Conservation (phyloP, 2,113 vertebrate species). For the Tenrec ecaudatus region DNA sequence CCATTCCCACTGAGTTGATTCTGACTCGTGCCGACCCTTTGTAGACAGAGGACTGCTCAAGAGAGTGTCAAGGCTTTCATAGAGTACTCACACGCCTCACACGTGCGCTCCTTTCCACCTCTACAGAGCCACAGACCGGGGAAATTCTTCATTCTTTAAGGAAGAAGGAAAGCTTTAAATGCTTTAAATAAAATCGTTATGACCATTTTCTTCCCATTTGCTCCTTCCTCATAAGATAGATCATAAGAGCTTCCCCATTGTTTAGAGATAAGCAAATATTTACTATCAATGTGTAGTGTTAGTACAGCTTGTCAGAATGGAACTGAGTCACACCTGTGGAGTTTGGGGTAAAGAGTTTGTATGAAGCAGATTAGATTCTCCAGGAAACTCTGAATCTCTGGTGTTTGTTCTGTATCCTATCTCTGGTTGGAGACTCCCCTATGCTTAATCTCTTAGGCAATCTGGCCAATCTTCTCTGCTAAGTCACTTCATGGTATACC, state of each 20-base stretch:
- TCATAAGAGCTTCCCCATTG: neutral
- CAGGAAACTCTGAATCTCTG: neutral
- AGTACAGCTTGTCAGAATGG: neutral
- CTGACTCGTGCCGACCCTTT: neutral
- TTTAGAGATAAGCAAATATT: slow-evolving; percentile 28
- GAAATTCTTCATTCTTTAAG: neutral
- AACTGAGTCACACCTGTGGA: neutral
- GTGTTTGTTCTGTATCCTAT: neutral
- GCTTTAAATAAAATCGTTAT: neutral
- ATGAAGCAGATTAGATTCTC: slow-evolving; percentile 43
- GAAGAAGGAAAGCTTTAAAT: neutral
- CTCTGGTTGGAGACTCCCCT: neutral
- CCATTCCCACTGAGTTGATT: neutral
- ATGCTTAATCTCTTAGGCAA: neutral
- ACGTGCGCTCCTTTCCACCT: neutral
- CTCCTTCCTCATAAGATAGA: slow-evolving; percentile 10
- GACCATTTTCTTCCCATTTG: slow-evolving; percentile 11
- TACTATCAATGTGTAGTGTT: slow-evolving; percentile 15
- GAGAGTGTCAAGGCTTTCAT: neutral
- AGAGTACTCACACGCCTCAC: neutral
- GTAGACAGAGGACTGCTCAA: neutral
- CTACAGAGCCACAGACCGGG: neutral
- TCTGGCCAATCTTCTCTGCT: neutral
- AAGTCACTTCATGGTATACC: neutral
- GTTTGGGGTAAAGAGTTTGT: slow-evolving; percentile 39